Conservation (phyloP, 1,140 invertebrate species). For the Lucilia cuprina region DNA sequence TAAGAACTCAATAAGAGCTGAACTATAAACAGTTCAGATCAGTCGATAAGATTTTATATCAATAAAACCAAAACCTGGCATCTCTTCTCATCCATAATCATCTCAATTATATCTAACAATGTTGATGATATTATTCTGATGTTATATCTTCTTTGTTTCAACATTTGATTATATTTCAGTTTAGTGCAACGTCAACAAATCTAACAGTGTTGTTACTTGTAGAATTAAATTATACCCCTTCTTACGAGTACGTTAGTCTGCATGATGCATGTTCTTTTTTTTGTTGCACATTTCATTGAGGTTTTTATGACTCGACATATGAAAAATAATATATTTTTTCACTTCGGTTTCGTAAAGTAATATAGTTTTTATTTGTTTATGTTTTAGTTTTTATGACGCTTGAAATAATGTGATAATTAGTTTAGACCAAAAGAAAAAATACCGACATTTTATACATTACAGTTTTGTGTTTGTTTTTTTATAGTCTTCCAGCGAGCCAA, state of each 20-base stretch:
- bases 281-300: neutral
- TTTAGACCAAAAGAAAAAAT: conserved; percentile 28
- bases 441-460: neutral
- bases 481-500: neutral
- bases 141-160: neutral
- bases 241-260: neutral
- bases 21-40: no score
- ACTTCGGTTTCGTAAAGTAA: neutral
- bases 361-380: conserved; percentile 30
- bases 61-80: neutral
- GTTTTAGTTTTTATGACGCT: conserved; percentile 28
- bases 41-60: no score
- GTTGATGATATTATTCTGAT: neutral
- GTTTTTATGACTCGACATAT: conserved; percentile 15
- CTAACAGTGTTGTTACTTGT: neutral
- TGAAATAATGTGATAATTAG: conserved; percentile 35
- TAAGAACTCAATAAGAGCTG: no score
- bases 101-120: neutral
- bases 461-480: neutral
- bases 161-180: neutral
- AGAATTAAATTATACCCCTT: neutral
- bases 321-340: neutral
- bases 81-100: neutral
- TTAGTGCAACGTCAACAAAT: conserved; percentile 4
- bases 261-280: neutral